These are phyloP conservation scores for Phenganax marumi DNA, from an alignment of 92 coral and sea anemone species.

Conservation along the genomic window DNA sequence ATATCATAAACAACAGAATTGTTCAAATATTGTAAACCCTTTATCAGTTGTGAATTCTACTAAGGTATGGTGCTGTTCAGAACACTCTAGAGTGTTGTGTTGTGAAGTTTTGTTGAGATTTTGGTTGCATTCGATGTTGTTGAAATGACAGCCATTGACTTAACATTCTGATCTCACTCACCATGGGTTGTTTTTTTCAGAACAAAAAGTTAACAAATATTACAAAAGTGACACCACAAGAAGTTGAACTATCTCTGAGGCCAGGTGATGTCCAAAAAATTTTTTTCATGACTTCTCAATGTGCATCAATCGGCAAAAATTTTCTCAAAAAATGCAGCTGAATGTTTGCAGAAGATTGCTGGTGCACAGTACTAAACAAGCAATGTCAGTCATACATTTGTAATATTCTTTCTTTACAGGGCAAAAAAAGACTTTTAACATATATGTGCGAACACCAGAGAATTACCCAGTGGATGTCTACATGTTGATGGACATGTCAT, in stretches of 20 bases:
- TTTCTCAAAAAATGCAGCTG: neutral
- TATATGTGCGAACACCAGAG: constrained; percentile 80
- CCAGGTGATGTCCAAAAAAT: constrained; percentile 65
- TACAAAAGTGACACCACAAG: constrained; percentile 88
- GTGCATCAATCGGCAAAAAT: neutral
- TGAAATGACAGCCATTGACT: neutral
- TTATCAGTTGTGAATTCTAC: constrained; percentile 62
- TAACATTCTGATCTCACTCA: neutral
- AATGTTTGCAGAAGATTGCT: neutral
- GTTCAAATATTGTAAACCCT: constrained; percentile 78
- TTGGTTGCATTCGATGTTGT: neutral
- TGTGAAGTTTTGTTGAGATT: neutral
- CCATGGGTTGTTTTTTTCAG: constrained; percentile 37
- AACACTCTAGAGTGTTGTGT: neutral
- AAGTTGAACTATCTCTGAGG: constrained; percentile 72
- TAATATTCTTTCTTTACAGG: constrained; percentile 47
- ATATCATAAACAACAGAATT: constrained; percentile 69
- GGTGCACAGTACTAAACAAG: neutral
- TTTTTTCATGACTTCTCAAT: neutral
- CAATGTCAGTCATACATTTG: neutral
- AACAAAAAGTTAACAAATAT: constrained; percentile 62
- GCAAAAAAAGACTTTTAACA: constrained; percentile 71
- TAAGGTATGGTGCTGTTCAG: constrained; percentile 57
- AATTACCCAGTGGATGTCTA: constrained; percentile 92
- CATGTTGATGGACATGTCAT: constrained; percentile 90